These are phyloP conservation scores for Eristalinus aeneus DNA, from an alignment of 2,888 invertebrate genomes.

Conservation along the genomic window DNA sequence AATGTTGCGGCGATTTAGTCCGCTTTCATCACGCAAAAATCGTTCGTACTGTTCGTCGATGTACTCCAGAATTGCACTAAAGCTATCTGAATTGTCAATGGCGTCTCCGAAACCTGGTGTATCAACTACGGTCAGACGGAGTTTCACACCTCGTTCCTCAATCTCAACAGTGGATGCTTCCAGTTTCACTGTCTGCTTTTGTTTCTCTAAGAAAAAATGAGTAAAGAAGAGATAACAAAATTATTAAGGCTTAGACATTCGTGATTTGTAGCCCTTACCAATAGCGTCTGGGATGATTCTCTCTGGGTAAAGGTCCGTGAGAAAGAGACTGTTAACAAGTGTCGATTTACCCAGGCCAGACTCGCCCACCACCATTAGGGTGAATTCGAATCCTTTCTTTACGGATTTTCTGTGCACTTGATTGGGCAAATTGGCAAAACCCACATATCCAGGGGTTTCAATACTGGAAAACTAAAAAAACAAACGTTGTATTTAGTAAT, in stretches of 20 bases:
- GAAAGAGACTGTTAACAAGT: constrained; percentile 95
- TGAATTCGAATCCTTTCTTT: constrained; percentile 98
- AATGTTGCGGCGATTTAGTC: constrained; percentile 96
- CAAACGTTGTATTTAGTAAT: constrained; percentile 40
- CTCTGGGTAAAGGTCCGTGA: constrained; percentile 97
- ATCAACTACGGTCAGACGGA: constrained; percentile 95
- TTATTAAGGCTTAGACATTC: not conserved
- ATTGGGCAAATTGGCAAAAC: constrained; percentile 93
- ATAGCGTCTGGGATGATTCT: constrained; percentile 92
- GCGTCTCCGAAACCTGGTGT: constrained; percentile 98
- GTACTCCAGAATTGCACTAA: constrained; percentile 95
- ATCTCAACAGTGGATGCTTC: constrained; percentile 99
- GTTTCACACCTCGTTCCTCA: constrained; percentile 96
- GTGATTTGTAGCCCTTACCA: constrained; percentile 82
- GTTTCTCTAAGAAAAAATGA: constrained; percentile 93
- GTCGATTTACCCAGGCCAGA: constrained; percentile 97
- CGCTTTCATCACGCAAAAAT: constrained; percentile 95
- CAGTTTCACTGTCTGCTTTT: constrained; percentile 94
- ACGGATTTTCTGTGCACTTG: constrained; percentile 98
- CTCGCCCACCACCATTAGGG: constrained; percentile 97
- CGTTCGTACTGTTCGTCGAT: constrained; percentile 98
- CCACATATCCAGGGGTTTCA: constrained; percentile 91
- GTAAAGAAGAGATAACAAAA: not conserved
- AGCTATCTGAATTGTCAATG: constrained; percentile 96
- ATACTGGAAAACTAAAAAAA: constrained; percentile 88